phyloP scores from a whole-genome alignment of 2,888 invertebrate genomes.

The Altica lythri region DNA sequence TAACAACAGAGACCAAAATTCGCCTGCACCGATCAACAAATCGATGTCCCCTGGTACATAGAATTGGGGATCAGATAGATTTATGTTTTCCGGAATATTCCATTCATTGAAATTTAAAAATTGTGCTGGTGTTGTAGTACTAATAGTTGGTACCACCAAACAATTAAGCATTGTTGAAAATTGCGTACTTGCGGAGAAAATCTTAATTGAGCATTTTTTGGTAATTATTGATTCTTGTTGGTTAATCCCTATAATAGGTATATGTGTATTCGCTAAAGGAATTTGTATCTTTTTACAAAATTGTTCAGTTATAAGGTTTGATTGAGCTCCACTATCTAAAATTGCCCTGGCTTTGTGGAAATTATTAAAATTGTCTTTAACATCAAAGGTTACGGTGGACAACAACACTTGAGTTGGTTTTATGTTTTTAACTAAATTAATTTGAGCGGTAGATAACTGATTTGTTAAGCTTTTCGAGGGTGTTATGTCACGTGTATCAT shows the following conservation, averaged over 20 bases:
- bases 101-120: not conserved
- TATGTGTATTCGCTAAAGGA: not conserved
- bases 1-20: conserved; percentile 10
- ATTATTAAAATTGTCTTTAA: not conserved
- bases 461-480: not conserved
- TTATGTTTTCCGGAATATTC: conserved; percentile 15
- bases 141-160: conserved; percentile 14
- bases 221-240: not conserved
- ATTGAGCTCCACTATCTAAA: conserved; percentile 8
- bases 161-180: not conserved
- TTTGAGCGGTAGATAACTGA: not conserved
- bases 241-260: not conserved
- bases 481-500: not conserved
- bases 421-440: no score
- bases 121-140: conserved; percentile 2
- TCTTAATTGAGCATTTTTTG: not conserved
- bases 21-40: conserved; percentile 10
- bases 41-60: conserved; percentile 4
- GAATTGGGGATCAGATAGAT: conserved; percentile 16
- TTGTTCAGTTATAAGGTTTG: conserved; percentile 13
- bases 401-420: conserved; percentile 4
- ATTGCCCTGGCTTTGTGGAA: conserved; percentile 1
- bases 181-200: not conserved
- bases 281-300: conserved; percentile 12
- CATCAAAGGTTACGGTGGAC: conserved; percentile 2